Evolutionary conservation across 2,888 invertebrate genomes (phyloP).

Genomic region (Pammene aurita): DNA sequence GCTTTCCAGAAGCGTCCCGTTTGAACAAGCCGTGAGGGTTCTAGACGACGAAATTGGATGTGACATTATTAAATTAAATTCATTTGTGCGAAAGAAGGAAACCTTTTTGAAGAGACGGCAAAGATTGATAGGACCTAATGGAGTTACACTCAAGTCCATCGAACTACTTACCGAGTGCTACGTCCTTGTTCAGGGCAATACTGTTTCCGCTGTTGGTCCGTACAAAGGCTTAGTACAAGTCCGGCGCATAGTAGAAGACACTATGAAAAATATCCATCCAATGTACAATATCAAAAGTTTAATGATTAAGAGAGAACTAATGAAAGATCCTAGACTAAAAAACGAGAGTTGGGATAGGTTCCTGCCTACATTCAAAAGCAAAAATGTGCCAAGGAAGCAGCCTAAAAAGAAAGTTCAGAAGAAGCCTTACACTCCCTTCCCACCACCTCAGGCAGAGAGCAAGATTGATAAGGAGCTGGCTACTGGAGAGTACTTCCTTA

Average conservation of each 20-base stretch:
- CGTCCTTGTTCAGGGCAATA: constrained; percentile 98
- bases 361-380: constrained; percentile 95
- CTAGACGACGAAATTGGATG: constrained; percentile 95
- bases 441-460: constrained; percentile 95
- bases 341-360: constrained; percentile 99
- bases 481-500: constrained; percentile 98
- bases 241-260: constrained; percentile 95
- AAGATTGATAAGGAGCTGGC: constrained; percentile 97
- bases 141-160: constrained; percentile 98
- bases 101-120: constrained; percentile 97
- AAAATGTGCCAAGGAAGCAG: constrained; percentile 95
- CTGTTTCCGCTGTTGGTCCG: constrained; percentile 98
- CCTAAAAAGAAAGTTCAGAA: constrained; percentile 94
- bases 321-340: constrained; percentile 95
- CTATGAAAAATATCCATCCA: constrained; percentile 99
- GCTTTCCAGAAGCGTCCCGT: constrained; percentile 97
- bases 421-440: constrained; percentile 98
- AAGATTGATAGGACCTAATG: constrained; percentile 97
- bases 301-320: constrained; percentile 98
- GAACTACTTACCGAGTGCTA: constrained; percentile 98
- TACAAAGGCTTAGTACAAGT: constrained; percentile 95
- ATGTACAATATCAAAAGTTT: constrained; percentile 98
- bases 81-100: constrained; percentile 94
- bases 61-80: constrained; percentile 98
- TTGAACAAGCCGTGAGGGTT: constrained; percentile 95